Evolutionary conservation across 2,113 vertebrate species (phyloP), one percentile per base, ranked within the genome.

Genomic region (Chloroceryle aenea): DNA sequence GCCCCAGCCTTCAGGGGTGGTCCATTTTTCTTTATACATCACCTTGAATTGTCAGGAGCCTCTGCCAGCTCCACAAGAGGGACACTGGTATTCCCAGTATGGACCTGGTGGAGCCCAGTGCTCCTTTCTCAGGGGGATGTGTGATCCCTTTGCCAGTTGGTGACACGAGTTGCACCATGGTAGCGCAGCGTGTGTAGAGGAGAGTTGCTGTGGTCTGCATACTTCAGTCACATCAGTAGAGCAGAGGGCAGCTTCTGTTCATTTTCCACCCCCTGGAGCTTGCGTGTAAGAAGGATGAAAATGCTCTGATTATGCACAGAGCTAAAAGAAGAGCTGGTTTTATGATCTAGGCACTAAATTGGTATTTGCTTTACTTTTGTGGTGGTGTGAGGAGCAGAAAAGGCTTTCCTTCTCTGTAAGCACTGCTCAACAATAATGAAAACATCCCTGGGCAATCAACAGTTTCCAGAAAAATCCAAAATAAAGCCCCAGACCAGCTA

Each of bases 91-190:
- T 78, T 36, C 52, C 12, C 32, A 36, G 36, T 7, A 9, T 3
- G 48, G 74, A 56, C 4, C 17, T 7, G 17, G 25, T 20, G 14
- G 42, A 52, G 7, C 32, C 27, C 27, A 9, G 12, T 3, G 25
- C 36, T 63, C 7, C 29, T 42, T 47, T 58, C 66, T 32, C 36
- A 12, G 36, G 55, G 32, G 22, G 17, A 2, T 4, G 32, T 16
- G 32, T 0, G 13, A n/a, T 32, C 43, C 1, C 0, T 48, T 42
- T 11, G 19, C 26, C 43, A 8, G 14, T 12, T 52, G 9, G 0
- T 12, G 23, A 7, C 42, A 29, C 10, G 0, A 1, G 2, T 10
- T 12, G 34, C 12, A 3, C 15, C 12, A 0, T 32, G 3, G 14
- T 32, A 2, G 21, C 21, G 38, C 7, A 3, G 5, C 16, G 43